Base-by-base conservation (phyloP, 2,797 vertebrate species). In the Furcifer pardalis region DNA sequence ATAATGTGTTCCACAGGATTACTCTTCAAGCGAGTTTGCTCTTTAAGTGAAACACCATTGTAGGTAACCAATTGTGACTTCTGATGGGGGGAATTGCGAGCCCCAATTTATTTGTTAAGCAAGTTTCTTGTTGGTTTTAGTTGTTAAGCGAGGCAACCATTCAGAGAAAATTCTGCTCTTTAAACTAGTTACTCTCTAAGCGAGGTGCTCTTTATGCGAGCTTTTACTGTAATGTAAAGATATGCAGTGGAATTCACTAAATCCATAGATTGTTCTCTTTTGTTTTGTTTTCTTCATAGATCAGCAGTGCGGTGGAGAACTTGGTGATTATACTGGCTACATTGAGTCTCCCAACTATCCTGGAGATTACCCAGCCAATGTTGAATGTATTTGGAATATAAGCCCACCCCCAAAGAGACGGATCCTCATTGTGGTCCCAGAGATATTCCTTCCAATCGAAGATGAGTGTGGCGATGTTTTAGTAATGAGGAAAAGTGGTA, bases 301-400 rank as follows among this genome's bases (percentile, higher is more conserved):
- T 94, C 98, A 98, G 93, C 92, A 97, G 87, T 99, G 98, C 66
- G 98, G 98, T 66, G 98, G 98, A 0, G 97, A 99, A 86, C 96
- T 99, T 5, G 98, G 98, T 1, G 98, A 99, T 84, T 99, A 97
- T 81, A 99, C 97, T 0, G 98, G 98, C 79, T 99, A 97, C 93
- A 98, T 99, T 0, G 98, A 99, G 95, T 99, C 98, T 0, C 98
- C 98, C 27, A 99, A 99, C 96, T 99, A 99, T 89, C 98, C 98
- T 0, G 98, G 98, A 13, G 97, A 99, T 92, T 99, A 99, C 92
- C 98, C 98, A 0, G 98, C 98, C 83, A 99, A 99, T 0, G 97
- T 98, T 2, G 97, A 99, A 91, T 99, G 98, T 25, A 97, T 98
- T 80, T 99, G 98, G 98, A 97, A 97, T 89, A 99, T 99, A 86